Percentiles rank a stretch among this genome's conserved stretches.
phyloP scores from a whole-genome alignment of 2,888 invertebrate genomes.

The Micoletzkya japonica region DNA sequence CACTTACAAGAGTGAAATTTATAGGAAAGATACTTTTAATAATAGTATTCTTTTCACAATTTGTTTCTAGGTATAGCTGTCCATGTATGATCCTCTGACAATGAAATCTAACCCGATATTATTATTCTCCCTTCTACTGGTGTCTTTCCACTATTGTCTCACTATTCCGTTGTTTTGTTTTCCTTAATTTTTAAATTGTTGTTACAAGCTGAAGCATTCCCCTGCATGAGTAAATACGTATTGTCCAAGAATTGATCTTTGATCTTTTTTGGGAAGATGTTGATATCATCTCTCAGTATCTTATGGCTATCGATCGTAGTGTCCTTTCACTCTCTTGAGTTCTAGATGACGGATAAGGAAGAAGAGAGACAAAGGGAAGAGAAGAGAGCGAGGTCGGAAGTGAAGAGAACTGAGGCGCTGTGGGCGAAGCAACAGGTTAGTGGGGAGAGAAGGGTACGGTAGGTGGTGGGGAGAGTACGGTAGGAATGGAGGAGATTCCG shows the following conservation, averaged over 20 bases:
- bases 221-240: not conserved
- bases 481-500: not conserved
- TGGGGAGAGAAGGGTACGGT: not conserved
- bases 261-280: too few relatives aligned
- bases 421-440: not conserved
- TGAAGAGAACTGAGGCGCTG: constrained; percentile 18
- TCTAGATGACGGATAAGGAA: constrained; percentile 7
- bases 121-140: not conserved
- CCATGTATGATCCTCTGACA: too few relatives aligned
- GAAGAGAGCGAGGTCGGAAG: constrained; percentile 18
- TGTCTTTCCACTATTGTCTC: not conserved
- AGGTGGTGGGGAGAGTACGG: not conserved
- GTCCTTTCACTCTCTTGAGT: not conserved
- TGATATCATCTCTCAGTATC: too few relatives aligned
- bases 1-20: too few relatives aligned
- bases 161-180: not conserved
- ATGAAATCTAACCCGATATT: too few relatives aligned
- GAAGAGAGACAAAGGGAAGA: not conserved
- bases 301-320: not conserved
- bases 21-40: too few relatives aligned
- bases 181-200: not conserved
- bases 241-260: too few relatives aligned
- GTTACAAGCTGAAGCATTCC: not conserved
- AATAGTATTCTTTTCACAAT: too few relatives aligned
- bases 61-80: too few relatives aligned